Evolutionary conservation across 2,888 invertebrate genomes (phyloP), one percentile per base, ranked within the genome.

Genomic region (Achlya flavicornis): DNA sequence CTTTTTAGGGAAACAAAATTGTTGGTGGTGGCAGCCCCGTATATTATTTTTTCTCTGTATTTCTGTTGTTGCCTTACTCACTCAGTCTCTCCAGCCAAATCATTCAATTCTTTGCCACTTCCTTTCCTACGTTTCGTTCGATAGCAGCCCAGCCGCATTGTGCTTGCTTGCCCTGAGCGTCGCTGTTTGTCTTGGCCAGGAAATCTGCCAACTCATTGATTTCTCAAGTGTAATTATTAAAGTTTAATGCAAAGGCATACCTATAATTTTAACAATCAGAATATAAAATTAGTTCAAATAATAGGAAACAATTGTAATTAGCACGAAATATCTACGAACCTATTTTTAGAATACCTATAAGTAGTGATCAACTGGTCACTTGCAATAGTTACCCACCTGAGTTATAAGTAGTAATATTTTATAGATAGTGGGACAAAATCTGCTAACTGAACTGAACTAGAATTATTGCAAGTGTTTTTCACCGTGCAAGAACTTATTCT

Each of bases 141-240:
- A 3, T 35, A 70, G 83, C 76, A 78, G 61, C 83, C 74, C 73
- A 78, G 83, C 79, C 83, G 12, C 80, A 77, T 71, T 74, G 70
- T 41, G 71, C 67, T 71, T 66, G 65, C 68, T 71, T 71, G 76
- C 72, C 72, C 73, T 72, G 69, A 66, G 63, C 61, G 62, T 71
- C 67, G 71, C 78, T 83, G 80, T 19, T 53, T 19, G 80, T 80
- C 69, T 77, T 77, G 71, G 76, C 74, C 76, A 83, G 79, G 76
- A 78, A 78, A 69, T 74, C 67, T 79, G 76, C 79, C 79, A 81
- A 81, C 78, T 77, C 71, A 81, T 72, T 67, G 66, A 74, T 72
- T 74, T 76, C 57, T n/a, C 53, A 57, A 60, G 35, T 57, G 62
- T 63, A 57, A n/a, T 19, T 63, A 43, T 8, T 53, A 14, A 57